phyloP scores from a whole-genome alignment of 2,113 vertebrate genomes.

The Camelus dromedarius region DNA sequence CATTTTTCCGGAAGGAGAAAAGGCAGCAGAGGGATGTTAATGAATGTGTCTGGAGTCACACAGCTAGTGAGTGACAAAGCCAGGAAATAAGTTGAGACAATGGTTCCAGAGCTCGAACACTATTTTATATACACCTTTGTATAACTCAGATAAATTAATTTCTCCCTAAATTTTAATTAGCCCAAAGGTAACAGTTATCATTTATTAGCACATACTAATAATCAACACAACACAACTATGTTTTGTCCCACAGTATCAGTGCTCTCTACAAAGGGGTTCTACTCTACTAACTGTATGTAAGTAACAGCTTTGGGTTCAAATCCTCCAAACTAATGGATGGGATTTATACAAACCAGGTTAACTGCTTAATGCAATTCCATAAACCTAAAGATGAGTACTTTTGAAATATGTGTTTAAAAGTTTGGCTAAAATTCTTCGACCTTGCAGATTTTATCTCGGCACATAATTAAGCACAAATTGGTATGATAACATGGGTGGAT shows the following conservation, averaged over 20 bases:
- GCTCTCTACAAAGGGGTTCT: background rate
- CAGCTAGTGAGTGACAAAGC: background rate
- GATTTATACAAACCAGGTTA: background rate
- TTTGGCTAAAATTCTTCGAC: constrained; percentile 33
- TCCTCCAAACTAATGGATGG: background rate
- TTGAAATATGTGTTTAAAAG: background rate
- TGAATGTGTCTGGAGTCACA: background rate
- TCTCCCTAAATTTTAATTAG: constrained; percentile 47
- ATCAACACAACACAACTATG: background rate
- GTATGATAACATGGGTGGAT: constrained; percentile 76
- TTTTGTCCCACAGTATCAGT: background rate
- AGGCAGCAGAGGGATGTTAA: background rate
- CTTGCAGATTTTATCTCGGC: background rate
- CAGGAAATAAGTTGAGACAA: background rate
- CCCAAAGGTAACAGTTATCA: background rate
- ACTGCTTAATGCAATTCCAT: background rate
- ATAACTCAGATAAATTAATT: background rate
- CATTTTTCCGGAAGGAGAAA: constrained; percentile 6
- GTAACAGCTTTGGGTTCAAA: constrained; percentile 32
- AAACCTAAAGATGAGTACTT: background rate
- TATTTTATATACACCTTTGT: background rate
- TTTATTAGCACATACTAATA: background rate
- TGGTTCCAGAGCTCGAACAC: background rate
- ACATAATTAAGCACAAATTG: constrained; percentile 51
- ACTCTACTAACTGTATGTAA: background rate